Evolutionary conservation across 2,888 invertebrate species (phyloP), one percentile per base, ranked within the genome.

Genomic region (Cotesia congregata): DNA sequence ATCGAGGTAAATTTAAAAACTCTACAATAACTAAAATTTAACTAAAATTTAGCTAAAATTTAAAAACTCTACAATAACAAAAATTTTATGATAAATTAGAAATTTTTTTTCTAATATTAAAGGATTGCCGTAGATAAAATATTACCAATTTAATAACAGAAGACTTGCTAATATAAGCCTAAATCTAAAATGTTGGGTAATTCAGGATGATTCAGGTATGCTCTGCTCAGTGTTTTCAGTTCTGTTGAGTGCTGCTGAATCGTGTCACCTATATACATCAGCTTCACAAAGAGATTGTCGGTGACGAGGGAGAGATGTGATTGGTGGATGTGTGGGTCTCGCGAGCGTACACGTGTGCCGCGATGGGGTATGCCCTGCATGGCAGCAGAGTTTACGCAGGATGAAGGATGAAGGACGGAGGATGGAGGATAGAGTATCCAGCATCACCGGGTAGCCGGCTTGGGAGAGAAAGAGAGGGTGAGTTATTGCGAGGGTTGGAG

Each of bases 401-500:
- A 40, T 17, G 64, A 9, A 59, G 41, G 15, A 38, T 50, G n/a
- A 65, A 38, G 9, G 15, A 15, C 15, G 64, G 9, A 12, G 39
- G 15, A 40, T n/a, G 15, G 59, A 38, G 30, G 12, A n/a, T 30
- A 60, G n/a, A 59, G 50, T 20, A 20, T 59, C 20, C 17, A n/a
- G 40, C 38, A 62, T 17, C 12, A 65, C 15, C 12, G 30, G 40
- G n/a, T 30, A 7, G 61, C 50, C 12, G 65, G 74, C 30, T 30
- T 4, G 78, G 67, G 75, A 69, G 72, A 78, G 74, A 72, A 67
- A 65, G 61, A 72, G 70, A 75, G 78, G 75, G 75, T 71, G 65
- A 77, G 72, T 73, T 67, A 71, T 64, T 77, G 79, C 82, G 86
- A 88, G 87, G 88, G 88, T 85, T 87, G 87, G 85, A 86, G 86